Base-by-base conservation (phyloP, 2,797 vertebrate species). In the Orientallactaga sibirica region DNA sequence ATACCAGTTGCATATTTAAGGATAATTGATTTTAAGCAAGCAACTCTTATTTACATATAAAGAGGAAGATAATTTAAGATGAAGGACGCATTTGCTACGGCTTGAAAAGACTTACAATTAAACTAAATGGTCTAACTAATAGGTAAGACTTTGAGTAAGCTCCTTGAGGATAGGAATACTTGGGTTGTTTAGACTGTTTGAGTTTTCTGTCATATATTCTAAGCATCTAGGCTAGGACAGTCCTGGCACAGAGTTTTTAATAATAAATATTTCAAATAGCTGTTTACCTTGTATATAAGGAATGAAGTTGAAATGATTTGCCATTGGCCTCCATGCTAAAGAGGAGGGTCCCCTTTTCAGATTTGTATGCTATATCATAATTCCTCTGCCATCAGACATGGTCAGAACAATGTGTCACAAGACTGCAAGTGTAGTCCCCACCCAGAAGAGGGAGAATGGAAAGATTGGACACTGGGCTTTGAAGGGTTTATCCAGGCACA, bases 11-110 rank as follows among this genome's bases (percentile, higher is more conserved):
- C 33, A 85, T 90, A 68, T 82, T 90, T 66, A 73, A 73, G 16
- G 70, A 78, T n/a, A 91, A 16, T 19, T 74, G 55, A 55, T 87
- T 90, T 41, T 92, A 79, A 79, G 37, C 33, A 66, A 68, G 79
- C 16, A 68, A 52, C 66, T 43, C 6, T 85, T 82, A 83, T 92
- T 92, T 92, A 81, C 27, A 81, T 66, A 84, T 62, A 66, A 80
- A 82, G 5, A 92, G 43, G 67, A 67, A 80, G 41, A 70, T n/a
- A 58, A 75, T 55, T 85, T 75, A 55, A 33, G 25, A 62, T 82
- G 37, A 15, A 90, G 9, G 52, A 88, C 24, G 70, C 58, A 27
- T 11, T 92, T 11, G 90, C 22, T 4, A 75, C n/a, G 79, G n/a
- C 41, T 43, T 92, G 25, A 84, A 48, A 75, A 43, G 24, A 15